Evolutionary conservation across 1,140 invertebrate genomes (phyloP), one percentile per base, ranked within the genome.

Genomic region (Sitobion miscanthi): DNA sequence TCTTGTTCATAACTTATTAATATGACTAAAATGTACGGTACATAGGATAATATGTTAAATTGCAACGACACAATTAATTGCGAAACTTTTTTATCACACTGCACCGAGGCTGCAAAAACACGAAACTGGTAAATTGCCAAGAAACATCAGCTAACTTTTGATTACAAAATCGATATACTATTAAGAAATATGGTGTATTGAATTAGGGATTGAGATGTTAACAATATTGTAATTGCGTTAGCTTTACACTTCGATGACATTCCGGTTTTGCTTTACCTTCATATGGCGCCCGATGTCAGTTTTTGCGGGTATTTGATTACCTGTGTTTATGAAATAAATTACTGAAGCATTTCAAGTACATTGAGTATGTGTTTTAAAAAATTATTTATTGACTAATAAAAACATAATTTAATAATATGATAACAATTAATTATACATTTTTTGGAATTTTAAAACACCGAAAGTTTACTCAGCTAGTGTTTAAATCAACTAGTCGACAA

Each of bases 151-250:
- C 47, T 52, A 92, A 52, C 69, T 77, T 82, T 92, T 82, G 47
- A 92, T 92, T 92, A 92, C 77, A 92, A 83, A 92, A 92, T 92
- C 91, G 35, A 92, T 92, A 83, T 52, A 82, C 52, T 91, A 49
- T 92, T 83, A 47, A 47, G 45, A 92, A 92, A 85, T 35, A 89
- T 35, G 35, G 21, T 92, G 47, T 49, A 82, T 45, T 14, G 54
- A 62, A 42, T 49, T 35, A 49, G 23, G n/a, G 52, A 92, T 92
- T 92, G 83, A 92, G 91, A 92, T 54, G 35, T 92, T 49, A 92
- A 92, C 91, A 92, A 47, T 92, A 52, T 52, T 52, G 47, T 49
- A 52, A 89, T 89, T 54, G 49, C 21, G 47, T 35, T 88, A 88
- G 52, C 20, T 88, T 88, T 88, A 5, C 30, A 49, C n/a, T 52